phyloP scores from a whole-genome alignment of 2,113 vertebrate species.

The Neolamprologus fasciatus region DNA sequence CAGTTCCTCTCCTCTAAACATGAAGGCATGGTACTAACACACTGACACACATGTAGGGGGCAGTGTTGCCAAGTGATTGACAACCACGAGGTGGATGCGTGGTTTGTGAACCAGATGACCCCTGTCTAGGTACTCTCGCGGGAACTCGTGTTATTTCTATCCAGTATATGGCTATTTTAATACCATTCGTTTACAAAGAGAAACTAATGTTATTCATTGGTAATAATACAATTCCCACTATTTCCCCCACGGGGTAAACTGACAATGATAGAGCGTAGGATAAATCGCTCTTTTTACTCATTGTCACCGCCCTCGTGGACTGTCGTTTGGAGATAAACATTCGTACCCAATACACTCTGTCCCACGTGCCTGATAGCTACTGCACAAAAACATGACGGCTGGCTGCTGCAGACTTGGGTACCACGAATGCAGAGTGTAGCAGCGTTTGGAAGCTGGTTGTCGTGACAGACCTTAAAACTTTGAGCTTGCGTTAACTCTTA shows the following conservation, averaged over 20 bases:
- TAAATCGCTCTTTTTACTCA: background rate
- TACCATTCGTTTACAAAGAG: background rate
- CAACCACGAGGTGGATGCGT: background rate
- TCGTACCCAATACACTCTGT: background rate
- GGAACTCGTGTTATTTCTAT: background rate
- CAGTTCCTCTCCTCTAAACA: background rate
- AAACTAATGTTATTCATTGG: background rate
- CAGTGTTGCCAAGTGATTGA: background rate
- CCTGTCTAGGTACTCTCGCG: background rate
- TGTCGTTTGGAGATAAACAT: rapidly evolving
- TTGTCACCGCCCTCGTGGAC: constrained; percentile 8
- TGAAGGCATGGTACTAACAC: background rate
- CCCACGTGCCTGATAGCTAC: constrained; percentile 42
- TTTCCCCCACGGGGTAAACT: background rate
- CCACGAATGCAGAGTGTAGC: constrained; percentile 40
- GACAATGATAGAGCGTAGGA: background rate
- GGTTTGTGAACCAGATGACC: background rate
- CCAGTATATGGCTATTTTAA: background rate
- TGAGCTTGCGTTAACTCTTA: background rate
- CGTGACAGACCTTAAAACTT: background rate
- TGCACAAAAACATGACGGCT: constrained; percentile 61
- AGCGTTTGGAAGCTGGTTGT: background rate
- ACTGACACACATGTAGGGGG: background rate
- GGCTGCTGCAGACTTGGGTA: background rate
- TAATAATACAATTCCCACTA: background rate